These are phyloP conservation scores for Autographa pulchrina DNA, from an alignment of 2,888 invertebrate species.

Conservation along the genomic window DNA sequence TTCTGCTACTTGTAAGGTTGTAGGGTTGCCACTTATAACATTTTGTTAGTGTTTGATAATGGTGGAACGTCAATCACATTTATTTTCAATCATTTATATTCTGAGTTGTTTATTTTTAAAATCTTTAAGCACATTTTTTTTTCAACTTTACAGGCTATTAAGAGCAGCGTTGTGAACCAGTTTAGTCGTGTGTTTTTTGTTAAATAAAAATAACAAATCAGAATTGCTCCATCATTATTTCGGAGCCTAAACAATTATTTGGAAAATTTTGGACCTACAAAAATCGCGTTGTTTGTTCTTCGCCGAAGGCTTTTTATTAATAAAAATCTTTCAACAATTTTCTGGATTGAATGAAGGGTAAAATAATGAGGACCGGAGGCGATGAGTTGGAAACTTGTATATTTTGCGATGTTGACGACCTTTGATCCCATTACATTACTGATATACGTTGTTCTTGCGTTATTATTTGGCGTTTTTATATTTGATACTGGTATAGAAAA, in stretches of 20 bases:
- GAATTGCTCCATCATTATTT: neutral
- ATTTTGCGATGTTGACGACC: slow-evolving; percentile 21
- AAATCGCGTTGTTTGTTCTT: slow-evolving; percentile 9
- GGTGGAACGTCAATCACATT: no score
- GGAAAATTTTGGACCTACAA: neutral
- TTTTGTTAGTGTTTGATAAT: neutral
- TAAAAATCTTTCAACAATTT: slow-evolving; percentile 44
- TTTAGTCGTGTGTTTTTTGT: neutral
- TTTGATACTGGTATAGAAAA: neutral
- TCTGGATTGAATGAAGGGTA: slow-evolving; percentile 20
- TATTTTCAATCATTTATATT: no score
- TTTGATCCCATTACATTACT: neutral
- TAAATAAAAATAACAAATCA: neutral
- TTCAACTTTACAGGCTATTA: neutral
- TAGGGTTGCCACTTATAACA: neutral
- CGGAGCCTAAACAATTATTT: slow-evolving; percentile 5
- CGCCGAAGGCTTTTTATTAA: slow-evolving; percentile 17
- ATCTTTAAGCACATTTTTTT: neutral
- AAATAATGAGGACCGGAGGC: slow-evolving; percentile 42
- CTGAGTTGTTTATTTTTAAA: neutral
- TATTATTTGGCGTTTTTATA: neutral
- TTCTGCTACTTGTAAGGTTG: neutral
- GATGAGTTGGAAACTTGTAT: slow-evolving; percentile 35
- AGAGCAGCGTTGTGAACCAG: neutral
- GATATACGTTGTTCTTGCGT: neutral